Evolutionary conservation across 2,888 invertebrate species (phyloP).

Genomic region (Heliconius ethilla): DNA sequence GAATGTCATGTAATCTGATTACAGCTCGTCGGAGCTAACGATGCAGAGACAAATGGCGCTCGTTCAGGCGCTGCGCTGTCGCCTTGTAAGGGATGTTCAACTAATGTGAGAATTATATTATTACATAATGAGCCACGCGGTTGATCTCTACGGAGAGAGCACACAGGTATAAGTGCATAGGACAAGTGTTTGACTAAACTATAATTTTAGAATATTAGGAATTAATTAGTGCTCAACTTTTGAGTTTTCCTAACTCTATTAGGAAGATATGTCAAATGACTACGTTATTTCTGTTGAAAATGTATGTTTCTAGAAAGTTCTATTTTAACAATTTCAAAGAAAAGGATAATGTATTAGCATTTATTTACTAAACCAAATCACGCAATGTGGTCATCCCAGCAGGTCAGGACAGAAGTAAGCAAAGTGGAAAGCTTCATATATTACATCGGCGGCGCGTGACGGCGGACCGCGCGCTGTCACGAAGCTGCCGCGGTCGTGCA

Average conservation of each 20-base stretch:
- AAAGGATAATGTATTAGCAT: not conserved
- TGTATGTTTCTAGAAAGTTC: not conserved
- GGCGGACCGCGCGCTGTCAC: constrained; percentile 27
- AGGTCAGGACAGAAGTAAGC: constrained; percentile 12
- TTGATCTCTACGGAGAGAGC: constrained; percentile 10
- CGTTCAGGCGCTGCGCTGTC: constrained; percentile 34
- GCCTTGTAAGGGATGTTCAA: constrained; percentile 21
- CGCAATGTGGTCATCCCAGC: constrained; percentile 8
- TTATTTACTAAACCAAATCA: not conserved
- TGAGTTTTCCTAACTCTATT: not conserved
- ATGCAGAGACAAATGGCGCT: constrained; percentile 40
- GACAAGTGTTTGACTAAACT: too few relatives aligned
- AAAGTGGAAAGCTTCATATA: constrained; percentile 30
- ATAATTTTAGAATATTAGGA: too few relatives aligned
- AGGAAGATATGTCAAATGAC: not conserved
- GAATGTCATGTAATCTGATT: constrained; percentile 44
- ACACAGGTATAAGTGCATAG: not conserved
- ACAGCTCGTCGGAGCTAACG: constrained; percentile 40
- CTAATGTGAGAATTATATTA: constrained; percentile 25
- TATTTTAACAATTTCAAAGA: not conserved
- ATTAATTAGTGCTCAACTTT: too few relatives aligned
- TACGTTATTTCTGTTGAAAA: not conserved
- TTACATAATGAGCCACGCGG: constrained; percentile 22
- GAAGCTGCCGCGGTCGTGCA: constrained; percentile 22
- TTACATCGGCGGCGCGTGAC: constrained; percentile 34